phyloP scores from a whole-genome alignment of 1,140 invertebrate species.

The Sarcophaga peregrina region DNA sequence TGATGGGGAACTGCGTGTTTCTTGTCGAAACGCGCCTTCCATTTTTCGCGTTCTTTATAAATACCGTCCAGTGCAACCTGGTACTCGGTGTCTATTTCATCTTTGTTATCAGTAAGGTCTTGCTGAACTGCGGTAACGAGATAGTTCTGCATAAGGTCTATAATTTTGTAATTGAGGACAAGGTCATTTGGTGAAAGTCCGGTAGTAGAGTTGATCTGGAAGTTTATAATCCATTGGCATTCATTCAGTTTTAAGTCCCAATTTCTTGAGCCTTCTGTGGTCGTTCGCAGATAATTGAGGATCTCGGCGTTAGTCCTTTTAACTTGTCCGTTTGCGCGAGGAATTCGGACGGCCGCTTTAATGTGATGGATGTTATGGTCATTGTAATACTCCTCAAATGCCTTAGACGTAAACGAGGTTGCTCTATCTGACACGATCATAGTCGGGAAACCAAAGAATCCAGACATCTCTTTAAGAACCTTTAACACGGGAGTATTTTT shows the following conservation, averaged over 20 bases:
- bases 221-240: constrained; percentile 35
- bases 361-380: constrained; percentile 53
- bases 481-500: constrained; percentile 48
- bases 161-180: constrained; percentile 8
- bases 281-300: constrained; percentile 30
- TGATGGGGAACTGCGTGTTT: background rate
- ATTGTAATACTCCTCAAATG: constrained; percentile 49
- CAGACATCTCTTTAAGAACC: constrained; percentile 9
- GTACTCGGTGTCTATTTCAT: background rate
- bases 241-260: constrained; percentile 27
- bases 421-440: constrained; percentile 56
- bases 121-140: background rate
- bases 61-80: background rate
- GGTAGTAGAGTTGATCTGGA: constrained; percentile 19
- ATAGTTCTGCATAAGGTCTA: background rate
- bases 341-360: constrained; percentile 56
- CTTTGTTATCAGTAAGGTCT: background rate
- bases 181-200: constrained; percentile 31
- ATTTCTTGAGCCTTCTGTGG: background rate
- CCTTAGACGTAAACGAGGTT: constrained; percentile 52
- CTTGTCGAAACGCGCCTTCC: constrained; percentile 15
- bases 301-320: constrained; percentile 49
- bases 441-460: constrained; percentile 23
- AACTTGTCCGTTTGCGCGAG: constrained; percentile 52
- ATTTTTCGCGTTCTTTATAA: constrained; percentile 22